Evolutionary conservation across 2,888 invertebrate genomes (phyloP).

Genomic region (Helleia helle): DNA sequence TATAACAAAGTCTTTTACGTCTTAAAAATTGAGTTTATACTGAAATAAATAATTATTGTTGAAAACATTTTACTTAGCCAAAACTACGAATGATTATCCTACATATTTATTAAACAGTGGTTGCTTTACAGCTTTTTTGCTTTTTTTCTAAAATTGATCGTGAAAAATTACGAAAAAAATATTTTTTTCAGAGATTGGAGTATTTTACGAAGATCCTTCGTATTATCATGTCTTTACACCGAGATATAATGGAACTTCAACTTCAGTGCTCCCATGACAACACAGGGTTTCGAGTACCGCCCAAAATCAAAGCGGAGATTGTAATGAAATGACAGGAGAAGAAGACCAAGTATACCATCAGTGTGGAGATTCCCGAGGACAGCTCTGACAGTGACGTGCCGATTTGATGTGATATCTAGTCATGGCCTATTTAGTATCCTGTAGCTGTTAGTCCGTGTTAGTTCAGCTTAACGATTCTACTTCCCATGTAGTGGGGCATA

Average conservation of each 20-base stretch:
- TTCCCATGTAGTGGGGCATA: too few species aligned
- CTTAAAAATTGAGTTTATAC: too few species aligned
- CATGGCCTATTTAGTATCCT: too few species aligned
- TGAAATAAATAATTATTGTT: too few species aligned
- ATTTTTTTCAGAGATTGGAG: constrained; percentile 50
- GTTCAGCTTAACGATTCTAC: too few species aligned
- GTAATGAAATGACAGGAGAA: constrained; percentile 51
- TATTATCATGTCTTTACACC: constrained; percentile 58
- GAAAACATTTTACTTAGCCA: too few species aligned
- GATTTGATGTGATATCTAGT: too few species aligned
- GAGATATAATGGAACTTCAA: constrained; percentile 57
- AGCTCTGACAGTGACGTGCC: neutral
- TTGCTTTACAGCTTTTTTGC: neutral
- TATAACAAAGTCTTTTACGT: too few species aligned
- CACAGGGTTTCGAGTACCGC: constrained; percentile 32
- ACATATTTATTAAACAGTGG: too few species aligned
- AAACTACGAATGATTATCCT: too few species aligned
- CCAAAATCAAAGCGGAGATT: constrained; percentile 54
- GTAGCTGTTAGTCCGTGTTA: too few species aligned
- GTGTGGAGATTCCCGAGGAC: constrained; percentile 28
- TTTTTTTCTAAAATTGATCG: constrained; percentile 10
- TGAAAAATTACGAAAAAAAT: constrained; percentile 1
- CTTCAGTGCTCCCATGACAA: constrained; percentile 38
- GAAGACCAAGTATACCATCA: constrained; percentile 30
- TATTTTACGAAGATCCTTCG: constrained; percentile 62